A percentile compares a stretch with the other conserved stretches of the same genome.
These are phyloP conservation scores for Aporophyla lueneburgensis DNA, from an alignment of 2,888 invertebrate genomes.

Conservation along the genomic window DNA sequence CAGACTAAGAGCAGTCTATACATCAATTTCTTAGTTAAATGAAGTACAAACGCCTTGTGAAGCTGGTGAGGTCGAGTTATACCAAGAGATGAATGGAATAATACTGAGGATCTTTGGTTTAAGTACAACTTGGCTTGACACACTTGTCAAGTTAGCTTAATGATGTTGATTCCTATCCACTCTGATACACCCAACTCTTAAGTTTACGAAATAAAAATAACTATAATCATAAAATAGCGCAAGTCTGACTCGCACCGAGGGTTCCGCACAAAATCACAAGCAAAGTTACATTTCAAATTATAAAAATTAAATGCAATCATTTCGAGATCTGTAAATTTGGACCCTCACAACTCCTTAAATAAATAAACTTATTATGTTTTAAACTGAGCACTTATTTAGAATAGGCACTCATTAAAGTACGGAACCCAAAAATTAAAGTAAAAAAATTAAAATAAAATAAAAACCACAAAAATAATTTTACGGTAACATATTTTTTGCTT, in stretches of 20 bases:
- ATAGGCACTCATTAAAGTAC: conserved; percentile 30
- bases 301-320: conserved; percentile 54
- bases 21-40: conserved; percentile 39
- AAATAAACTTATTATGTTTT: background rate
- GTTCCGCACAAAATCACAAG: conserved; percentile 47
- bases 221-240: conserved; percentile 36
- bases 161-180: background rate
- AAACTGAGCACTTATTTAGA: conserved; percentile 41
- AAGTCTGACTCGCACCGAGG: conserved; percentile 33
- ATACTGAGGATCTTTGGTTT: conserved; percentile 42
- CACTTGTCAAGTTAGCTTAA: background rate
- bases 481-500: conserved; percentile 69
- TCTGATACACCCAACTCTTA: conserved; percentile 14
- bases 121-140: background rate
- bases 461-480: conserved; percentile 14
- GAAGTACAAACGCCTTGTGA: conserved; percentile 29
- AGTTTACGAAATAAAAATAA: conserved; percentile 23
- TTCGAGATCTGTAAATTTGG: conserved; percentile 64
- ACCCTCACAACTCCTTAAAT: conserved; percentile 51
- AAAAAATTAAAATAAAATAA: conserved; percentile 18
- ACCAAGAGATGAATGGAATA: conserved; percentile 22
- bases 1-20: conserved; percentile 76
- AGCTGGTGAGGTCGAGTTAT: background rate
- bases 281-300: conserved; percentile 30
- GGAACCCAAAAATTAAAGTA: conserved; percentile 52